Evolutionary conservation across 2,888 invertebrate species (phyloP).

Genomic region (Nephrotoma appendiculata): DNA sequence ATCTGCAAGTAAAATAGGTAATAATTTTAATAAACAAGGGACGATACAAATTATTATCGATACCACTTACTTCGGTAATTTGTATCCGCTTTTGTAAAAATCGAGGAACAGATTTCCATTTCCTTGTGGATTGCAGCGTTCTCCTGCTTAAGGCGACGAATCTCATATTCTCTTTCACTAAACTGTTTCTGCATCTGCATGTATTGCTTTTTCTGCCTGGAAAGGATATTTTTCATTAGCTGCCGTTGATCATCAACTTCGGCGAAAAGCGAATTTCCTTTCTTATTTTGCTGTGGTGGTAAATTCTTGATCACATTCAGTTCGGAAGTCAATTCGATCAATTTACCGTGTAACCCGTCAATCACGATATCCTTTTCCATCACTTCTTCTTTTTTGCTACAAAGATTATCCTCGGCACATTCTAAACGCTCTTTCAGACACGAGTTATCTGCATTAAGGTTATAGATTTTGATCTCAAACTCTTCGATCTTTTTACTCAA

Average conservation of each 20-base stretch:
- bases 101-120: conserved; percentile 25
- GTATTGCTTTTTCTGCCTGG: conserved; percentile 44
- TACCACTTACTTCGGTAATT: conserved; percentile 23
- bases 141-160: conserved; percentile 27
- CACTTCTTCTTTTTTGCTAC: conserved; percentile 25
- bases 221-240: conserved; percentile 42
- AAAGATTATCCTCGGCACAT: conserved; percentile 27
- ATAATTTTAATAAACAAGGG: neutral
- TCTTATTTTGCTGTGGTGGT: conserved; percentile 29
- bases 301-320: conserved; percentile 21
- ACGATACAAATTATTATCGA: neutral
- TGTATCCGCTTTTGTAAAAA: conserved; percentile 29
- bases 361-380: conserved; percentile 25
- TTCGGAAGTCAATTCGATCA: conserved; percentile 26
- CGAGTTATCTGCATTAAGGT: neutral
- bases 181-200: conserved; percentile 32
- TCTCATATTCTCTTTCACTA: conserved; percentile 27
- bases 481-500: conserved; percentile 23
- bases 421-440: conserved; percentile 25
- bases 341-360: conserved; percentile 28
- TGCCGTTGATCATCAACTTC: conserved; percentile 51
- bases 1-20: neutral
- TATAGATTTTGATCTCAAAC: conserved; percentile 19
- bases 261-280: conserved; percentile 48
- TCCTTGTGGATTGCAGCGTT: conserved; percentile 29